Base-by-base conservation (phyloP, 2,797 vertebrate species). In the Lepidocolaptes lacrymiger region DNA sequence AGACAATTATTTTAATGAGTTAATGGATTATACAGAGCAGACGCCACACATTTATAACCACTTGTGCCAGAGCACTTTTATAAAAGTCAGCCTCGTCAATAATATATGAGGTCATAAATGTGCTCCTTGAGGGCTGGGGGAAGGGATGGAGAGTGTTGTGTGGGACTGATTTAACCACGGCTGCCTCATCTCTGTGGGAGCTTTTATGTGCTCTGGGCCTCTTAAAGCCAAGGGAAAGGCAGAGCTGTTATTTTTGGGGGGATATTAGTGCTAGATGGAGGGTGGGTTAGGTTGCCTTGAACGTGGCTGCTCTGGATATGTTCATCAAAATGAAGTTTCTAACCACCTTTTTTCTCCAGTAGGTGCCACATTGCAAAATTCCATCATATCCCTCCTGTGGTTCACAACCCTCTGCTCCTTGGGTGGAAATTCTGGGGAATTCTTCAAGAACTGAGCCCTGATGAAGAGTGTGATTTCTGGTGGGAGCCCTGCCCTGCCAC, bases 1-100 rank as follows among this genome's bases (percentile, higher is more conserved):
- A 96, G 97, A 97, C 97, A 97, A 98, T 98, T 98, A 97, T 98
- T 98, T 97, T 98, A 98, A 98, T 97, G 97, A 98, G 96, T 89
- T 97, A 97, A 98, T 97, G 96, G 97, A 95, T 98, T 96, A 95
- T 97, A 94, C 96, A 91, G 96, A 97, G 97, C 86, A 91, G 96
- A 94, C 2, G 18, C 95, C 89, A 93, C 97, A 94, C 97, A 97
- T 98, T 97, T 96, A 97, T 97, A 95, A 96, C 85, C 92, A 64
- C 91, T 89, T 41, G 78, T 91, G 95, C 94, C 94, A 75, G 94
- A 94, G 89, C 14, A 62, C 94, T 98, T 97, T 93, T 88, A 77
- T 91, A 94, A 95, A 96, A 97, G 97, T 97, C 96, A 95, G 92
- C 85, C 96, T 92, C 78, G 92, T 98, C 97, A 97, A 96, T 98